Conservation (phyloP, 1,140 invertebrate genomes). For the Drosophila oshimai region DNA sequence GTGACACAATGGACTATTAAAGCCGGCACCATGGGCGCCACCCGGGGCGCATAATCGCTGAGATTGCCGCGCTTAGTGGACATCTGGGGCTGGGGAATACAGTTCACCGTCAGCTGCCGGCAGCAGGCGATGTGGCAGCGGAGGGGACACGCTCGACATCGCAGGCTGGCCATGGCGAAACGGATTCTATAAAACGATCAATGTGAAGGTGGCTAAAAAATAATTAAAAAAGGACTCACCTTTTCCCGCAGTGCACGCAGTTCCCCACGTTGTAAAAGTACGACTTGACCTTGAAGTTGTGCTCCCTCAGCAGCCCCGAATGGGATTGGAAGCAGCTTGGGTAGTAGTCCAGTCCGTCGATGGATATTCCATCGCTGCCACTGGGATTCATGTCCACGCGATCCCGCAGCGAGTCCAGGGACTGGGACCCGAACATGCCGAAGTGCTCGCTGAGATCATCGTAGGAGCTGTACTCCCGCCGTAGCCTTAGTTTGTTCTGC, state of each 20-base stretch:
- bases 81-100: conserved; percentile 84
- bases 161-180: conserved; percentile 87
- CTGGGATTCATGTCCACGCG: conserved; percentile 58
- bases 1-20: conserved; percentile 96
- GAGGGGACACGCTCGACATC: conserved; percentile 89
- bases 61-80: conserved; percentile 86
- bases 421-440: conserved; percentile 48
- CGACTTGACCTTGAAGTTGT: conserved; percentile 91
- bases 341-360: conserved; percentile 33
- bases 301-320: conserved; percentile 81
- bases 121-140: conserved; percentile 89
- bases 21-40: conserved; percentile 95
- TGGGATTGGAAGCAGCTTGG: conserved; percentile 23
- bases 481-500: conserved; percentile 40
- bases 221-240: conserved; percentile 81
- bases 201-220: not conserved
- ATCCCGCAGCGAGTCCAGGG: conserved; percentile 54
- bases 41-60: conserved; percentile 90
- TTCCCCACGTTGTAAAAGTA: conserved; percentile 92
- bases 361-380: conserved; percentile 32
- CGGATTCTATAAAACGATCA: conserved; percentile 84
- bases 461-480: conserved; percentile 58
- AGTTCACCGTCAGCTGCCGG: conserved; percentile 89
- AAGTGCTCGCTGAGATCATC: conserved; percentile 56
- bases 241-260: conserved; percentile 92